These are phyloP conservation scores for Mormyrus lacerda DNA, from an alignment of 2,113 vertebrate genomes.

Conservation along the genomic window DNA sequence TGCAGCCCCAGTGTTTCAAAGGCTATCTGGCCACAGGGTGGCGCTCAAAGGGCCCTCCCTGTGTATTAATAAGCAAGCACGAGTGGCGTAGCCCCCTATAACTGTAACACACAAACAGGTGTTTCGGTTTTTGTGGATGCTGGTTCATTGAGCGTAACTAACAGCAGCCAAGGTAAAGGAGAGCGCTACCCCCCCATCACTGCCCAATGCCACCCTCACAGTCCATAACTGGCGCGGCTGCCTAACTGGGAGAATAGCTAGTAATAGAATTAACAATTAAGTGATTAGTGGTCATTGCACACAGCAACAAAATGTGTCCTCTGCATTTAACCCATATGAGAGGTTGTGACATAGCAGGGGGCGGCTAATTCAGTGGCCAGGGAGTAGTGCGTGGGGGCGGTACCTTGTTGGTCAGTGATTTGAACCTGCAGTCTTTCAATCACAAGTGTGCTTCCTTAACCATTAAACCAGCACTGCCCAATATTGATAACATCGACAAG, in stretches of 20 bases:
- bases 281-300: no score
- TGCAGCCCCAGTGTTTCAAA: slow-evolving; percentile 24
- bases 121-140: neutral
- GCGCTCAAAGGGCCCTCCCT: neutral
- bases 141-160: neutral
- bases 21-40: neutral
- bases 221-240: neutral
- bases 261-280: no score
- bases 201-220: neutral
- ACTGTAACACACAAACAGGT: neutral
- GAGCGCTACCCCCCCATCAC: neutral
- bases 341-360: no score
- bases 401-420: no score
- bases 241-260: neutral
- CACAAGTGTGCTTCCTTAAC: no score
- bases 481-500: neutral
- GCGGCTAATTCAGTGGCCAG: no score
- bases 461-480: no score
- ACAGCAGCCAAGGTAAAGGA: neutral
- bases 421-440: no score
- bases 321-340: no score
- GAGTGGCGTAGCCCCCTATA: neutral
- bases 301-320: no score
- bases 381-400: no score
- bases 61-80: neutral